Evolutionary conservation across 2,113 vertebrate genomes (phyloP), one percentile per base, ranked within the genome.

Genomic region (Phylloscopus whistleri): DNA sequence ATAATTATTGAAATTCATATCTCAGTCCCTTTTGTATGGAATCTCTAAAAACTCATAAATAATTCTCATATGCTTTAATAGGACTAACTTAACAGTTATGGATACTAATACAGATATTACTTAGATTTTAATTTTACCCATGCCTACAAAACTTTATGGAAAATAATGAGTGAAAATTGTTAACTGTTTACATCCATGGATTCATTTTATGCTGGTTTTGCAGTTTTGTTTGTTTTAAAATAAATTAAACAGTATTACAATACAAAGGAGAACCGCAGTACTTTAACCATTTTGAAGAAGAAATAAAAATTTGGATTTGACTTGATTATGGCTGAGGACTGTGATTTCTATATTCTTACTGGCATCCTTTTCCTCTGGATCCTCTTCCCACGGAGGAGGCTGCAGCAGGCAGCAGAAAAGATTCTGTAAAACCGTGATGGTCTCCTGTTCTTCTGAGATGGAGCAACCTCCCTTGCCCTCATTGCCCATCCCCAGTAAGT

Each of bases 401-500:
- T 84, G 21, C 9, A 56, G 17, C 7, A 44, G 59, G 17, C 26
- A 23, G 33, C 9, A 11, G 18, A 58, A 58, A 10, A 11, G 16
- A 18, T 30, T 75, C 31, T 17, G 4, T 33, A 51, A 6, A 9
- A 18, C 6, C 7, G 2, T 28, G 35, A 9, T 16, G 10, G 6
- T 51, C 31, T 91, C 44, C 22, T 10, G 11, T 3, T 56, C 30
- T 59, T 64, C 33, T 37, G 67, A 58, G 17, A 11, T 17, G 11
- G 23, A 80, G 4, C 17, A 79, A 19, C 19, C 22, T 55, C 22
- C 21, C 5, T 15, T 52, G 26, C 13, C 8, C 53, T 89, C 67
- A 14, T 4, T 18, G 49, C 27, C 19, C 33, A 15, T 1, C 2
- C 12, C 5, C 12, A 55, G 24, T 13, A 31, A 9, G 8, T 1